A percentile compares a stretch with the other conserved stretches of the same genome.
Conservation (phyloP, 1,140 invertebrate genomes). For the Drosophila novamexicana region DNA sequence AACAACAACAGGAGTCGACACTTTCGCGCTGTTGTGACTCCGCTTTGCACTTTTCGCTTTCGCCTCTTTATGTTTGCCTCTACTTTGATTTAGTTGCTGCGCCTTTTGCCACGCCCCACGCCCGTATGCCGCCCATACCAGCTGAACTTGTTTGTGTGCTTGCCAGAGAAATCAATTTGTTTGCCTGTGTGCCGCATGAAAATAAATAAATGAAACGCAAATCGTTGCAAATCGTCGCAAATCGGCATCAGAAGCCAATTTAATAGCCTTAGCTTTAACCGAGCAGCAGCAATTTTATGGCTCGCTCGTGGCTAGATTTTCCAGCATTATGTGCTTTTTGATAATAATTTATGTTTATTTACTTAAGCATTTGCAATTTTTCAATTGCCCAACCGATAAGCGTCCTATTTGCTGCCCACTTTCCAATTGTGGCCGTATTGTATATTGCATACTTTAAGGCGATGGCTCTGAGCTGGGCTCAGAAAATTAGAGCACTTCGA, state of each 20-base stretch:
- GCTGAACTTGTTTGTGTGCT: conserved; percentile 24
- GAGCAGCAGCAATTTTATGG: conserved; percentile 59
- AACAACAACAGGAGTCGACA: conserved; percentile 27
- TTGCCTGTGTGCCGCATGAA: conserved; percentile 54
- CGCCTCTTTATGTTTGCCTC: conserved; percentile 52
- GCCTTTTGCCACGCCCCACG: conserved; percentile 1
- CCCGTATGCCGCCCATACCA: too few species aligned
- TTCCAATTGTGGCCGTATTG: conserved; percentile 4
- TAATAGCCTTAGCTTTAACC: conserved; percentile 66
- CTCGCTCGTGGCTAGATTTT: conserved; percentile 72
- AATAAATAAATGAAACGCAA: conserved; percentile 79
- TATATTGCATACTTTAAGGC: conserved; percentile 22
- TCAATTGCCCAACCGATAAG: conserved; percentile 52
- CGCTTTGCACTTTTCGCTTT: conserved; percentile 53
- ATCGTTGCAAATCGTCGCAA: conserved; percentile 53
- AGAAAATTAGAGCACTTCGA: neutral
- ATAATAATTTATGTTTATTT: conserved; percentile 81
- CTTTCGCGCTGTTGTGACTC: conserved; percentile 35
- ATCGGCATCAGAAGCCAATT: conserved; percentile 76
- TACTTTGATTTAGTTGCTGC: conserved; percentile 74
- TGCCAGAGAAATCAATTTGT: conserved; percentile 68
- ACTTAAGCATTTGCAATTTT: conserved; percentile 41
- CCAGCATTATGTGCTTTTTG: conserved; percentile 67
- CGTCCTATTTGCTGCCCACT: neutral
- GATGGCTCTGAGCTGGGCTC: neutral